Percentiles rank a stretch among this genome's conserved stretches.
Conservation (phyloP, 2,797 vertebrate genomes). For the Eulemur rubriventer region DNA sequence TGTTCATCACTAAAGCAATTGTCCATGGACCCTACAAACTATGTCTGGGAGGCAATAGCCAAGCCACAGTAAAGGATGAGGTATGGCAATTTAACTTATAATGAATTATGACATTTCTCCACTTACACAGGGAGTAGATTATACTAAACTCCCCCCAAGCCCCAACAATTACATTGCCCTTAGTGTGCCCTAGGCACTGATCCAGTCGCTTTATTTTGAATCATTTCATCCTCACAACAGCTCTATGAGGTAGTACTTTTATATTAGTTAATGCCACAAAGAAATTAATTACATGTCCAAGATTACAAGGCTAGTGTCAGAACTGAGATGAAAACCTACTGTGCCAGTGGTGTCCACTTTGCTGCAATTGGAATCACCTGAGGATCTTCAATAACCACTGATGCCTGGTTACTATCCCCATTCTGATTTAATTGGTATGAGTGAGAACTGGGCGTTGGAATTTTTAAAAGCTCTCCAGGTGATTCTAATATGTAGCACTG, state of each 20-base stretch:
- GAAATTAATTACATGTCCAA: not conserved
- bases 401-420: not conserved
- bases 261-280: not conserved
- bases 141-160: not conserved
- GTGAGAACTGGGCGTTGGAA: not conserved
- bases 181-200: not conserved
- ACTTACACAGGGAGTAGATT: not conserved
- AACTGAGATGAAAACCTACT: not conserved
- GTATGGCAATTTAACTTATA: not conserved
- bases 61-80: not conserved
- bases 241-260: not conserved
- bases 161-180: not conserved
- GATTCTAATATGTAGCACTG: not conserved
- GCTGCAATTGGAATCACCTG: not conserved
- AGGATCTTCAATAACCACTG: not conserved
- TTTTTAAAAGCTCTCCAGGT: not conserved
- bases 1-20: not conserved
- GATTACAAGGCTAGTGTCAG: not conserved
- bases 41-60: not conserved
- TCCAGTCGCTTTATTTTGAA: slow-evolving; percentile 9
- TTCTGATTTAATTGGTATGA: not conserved
- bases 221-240: not conserved
- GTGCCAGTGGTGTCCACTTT: not conserved
- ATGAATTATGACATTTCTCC: not conserved
- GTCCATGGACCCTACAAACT: not conserved